These are phyloP conservation scores for Morinoia aosen DNA, from an alignment of 2,888 invertebrate species.

Conservation along the genomic window DNA sequence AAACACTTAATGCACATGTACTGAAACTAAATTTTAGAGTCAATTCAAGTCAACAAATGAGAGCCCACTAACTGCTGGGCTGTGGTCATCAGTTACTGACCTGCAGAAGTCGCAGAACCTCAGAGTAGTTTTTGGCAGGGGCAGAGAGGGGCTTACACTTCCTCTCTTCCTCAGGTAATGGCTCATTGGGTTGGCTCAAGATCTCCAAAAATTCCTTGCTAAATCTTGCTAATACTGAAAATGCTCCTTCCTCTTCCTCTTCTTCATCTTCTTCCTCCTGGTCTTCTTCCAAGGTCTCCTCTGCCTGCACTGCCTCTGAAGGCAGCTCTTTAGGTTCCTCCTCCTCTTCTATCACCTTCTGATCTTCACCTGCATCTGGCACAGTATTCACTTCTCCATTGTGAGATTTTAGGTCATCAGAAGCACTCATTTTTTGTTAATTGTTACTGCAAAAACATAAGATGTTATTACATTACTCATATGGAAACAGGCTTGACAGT, in stretches of 20 bases:
- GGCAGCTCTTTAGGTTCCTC: constrained; percentile 9
- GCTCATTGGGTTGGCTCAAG: constrained; percentile 38
- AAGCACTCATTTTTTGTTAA: not conserved
- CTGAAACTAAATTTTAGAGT: not conserved
- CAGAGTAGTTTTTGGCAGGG: not conserved
- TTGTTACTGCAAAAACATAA: not conserved
- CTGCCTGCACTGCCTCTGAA: not conserved
- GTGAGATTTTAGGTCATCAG: not conserved
- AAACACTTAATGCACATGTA: not conserved
- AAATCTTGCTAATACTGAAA: constrained; percentile 23
- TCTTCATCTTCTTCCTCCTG: constrained; percentile 32
- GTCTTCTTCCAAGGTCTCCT: not conserved
- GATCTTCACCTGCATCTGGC: not conserved
- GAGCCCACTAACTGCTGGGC: not conserved
- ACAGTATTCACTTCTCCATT: not conserved
- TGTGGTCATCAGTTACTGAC: not conserved
- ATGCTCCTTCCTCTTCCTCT: constrained; percentile 46
- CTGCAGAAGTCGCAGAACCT: constrained; percentile 39
- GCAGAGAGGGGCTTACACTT: constrained; percentile 28
- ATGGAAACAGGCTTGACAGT: not conserved
- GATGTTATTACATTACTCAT: not conserved
- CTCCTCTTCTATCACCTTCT: not conserved
- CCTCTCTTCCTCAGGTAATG: constrained; percentile 28
- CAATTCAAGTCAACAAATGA: not conserved
- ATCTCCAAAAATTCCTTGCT: constrained; percentile 37